A percentile compares a stretch with the other conserved stretches of the same genome.
Conservation (phyloP, 2,797 vertebrate species). For the Clarias fuscus region DNA sequence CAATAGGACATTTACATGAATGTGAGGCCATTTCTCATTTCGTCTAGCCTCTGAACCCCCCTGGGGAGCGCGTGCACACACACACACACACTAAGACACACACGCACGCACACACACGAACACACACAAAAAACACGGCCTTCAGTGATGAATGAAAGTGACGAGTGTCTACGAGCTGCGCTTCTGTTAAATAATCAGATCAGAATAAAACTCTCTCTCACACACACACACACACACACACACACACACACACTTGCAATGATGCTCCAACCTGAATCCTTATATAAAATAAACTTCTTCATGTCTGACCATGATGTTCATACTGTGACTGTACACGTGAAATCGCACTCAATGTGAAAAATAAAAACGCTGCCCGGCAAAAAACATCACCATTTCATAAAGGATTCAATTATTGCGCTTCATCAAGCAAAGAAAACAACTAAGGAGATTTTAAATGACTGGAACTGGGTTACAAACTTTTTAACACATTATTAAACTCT, state of each 20-base stretch:
- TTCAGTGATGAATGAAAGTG: conserved; percentile 58
- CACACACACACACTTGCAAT: background rate
- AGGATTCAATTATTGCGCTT: no score
- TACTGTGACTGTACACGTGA: no score
- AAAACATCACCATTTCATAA: no score
- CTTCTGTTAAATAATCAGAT: conserved; percentile 39
- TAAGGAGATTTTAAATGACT: no score
- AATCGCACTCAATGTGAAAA: no score
- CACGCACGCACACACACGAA: no score
- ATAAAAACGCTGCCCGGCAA: no score
- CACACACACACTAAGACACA: background rate
- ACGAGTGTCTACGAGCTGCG: conserved; percentile 35
- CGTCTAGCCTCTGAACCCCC: conserved; percentile 48
- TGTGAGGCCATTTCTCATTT: conserved; percentile 35
- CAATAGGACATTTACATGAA: conserved; percentile 45
- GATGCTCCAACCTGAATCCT: background rate
- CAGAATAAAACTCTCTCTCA: background rate
- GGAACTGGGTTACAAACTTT: no score
- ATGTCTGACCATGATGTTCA: background rate
- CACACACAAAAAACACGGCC: conserved; percentile 35
- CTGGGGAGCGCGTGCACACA: conserved; percentile 32
- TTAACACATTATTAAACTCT: no score
- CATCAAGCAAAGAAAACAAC: no score
- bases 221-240: background rate
- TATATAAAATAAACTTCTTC: background rate